Evolutionary conservation across 2,113 vertebrate genomes (phyloP).

Genomic region (Echinops telfairi): DNA sequence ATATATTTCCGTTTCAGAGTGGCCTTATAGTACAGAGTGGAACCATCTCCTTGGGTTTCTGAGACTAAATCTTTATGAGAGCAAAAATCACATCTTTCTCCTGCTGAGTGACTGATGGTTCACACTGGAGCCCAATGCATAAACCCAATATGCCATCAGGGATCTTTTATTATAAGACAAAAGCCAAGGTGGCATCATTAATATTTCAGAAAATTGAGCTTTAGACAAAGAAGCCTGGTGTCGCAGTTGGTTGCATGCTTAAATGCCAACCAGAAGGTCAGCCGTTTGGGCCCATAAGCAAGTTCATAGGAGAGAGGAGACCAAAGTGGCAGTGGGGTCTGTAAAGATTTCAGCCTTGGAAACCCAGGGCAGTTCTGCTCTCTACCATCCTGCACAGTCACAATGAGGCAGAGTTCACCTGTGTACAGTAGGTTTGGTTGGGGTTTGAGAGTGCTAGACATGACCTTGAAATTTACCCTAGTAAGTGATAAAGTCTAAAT

Average conservation of each 20-base stretch:
- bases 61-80: too few species aligned
- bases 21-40: too few species aligned
- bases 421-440: neutral
- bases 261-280: too few species aligned
- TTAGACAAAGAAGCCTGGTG: neutral
- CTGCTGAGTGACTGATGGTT: too few species aligned
- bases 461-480: neutral
- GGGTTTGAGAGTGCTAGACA: neutral
- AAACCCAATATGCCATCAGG: too few species aligned
- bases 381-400: too few species aligned
- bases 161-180: neutral
- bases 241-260: too few species aligned
- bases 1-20: too few species aligned
- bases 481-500: conserved; percentile 26
- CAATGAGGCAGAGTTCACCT: neutral
- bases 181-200: neutral
- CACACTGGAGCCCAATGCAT: too few species aligned
- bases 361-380: too few species aligned
- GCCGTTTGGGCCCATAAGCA: neutral
- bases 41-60: too few species aligned
- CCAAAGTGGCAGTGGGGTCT: neutral
- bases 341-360: neutral
- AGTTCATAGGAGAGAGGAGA: neutral
- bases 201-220: neutral
- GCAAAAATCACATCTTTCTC: too few species aligned